phyloP scores from a whole-genome alignment of 1,140 invertebrate species.

The Xylocopa sonorina region DNA sequence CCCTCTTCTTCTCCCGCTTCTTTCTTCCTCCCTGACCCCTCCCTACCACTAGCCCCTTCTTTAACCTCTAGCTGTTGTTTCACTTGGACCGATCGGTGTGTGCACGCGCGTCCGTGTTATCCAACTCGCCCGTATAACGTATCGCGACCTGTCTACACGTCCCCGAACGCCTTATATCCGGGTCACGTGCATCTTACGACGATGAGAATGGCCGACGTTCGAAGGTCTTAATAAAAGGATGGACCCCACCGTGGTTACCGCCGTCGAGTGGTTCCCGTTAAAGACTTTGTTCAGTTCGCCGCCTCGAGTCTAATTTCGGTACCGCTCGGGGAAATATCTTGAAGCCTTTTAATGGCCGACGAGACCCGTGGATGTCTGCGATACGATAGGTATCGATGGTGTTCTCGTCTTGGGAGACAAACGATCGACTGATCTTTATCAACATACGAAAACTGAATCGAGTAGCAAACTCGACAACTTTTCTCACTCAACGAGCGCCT shows the following conservation, averaged over 20 bases:
- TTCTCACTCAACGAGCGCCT: background rate
- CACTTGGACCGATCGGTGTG: background rate
- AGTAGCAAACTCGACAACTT: no score
- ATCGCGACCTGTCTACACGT: slow-evolving; percentile 34
- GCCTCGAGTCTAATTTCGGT: background rate
- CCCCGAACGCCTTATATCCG: slow-evolving; percentile 42
- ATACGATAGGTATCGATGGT: no score
- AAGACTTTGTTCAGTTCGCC: slow-evolving; percentile 9
- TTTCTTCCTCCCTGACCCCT: background rate
- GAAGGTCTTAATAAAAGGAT: slow-evolving; percentile 46
- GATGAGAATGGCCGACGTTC: slow-evolving; percentile 42
- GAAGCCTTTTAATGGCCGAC: no score
- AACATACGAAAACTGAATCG: no score
- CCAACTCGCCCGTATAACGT: slow-evolving; percentile 51
- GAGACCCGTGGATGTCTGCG: no score
- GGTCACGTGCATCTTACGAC: slow-evolving; percentile 55
- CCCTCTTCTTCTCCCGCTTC: slow-evolving; percentile 38
- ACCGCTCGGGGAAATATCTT: no score
- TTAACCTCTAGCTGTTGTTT: slow-evolving; percentile 11
- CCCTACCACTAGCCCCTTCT: slow-evolving; percentile 8
- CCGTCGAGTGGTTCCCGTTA: background rate
- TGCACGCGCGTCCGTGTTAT: slow-evolving; percentile 41
- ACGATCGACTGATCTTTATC: no score
- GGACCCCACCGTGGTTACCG: background rate
- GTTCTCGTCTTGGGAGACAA: no score